phyloP scores from a whole-genome alignment of 2,888 invertebrate species.

The Xanthorhoe designata region DNA sequence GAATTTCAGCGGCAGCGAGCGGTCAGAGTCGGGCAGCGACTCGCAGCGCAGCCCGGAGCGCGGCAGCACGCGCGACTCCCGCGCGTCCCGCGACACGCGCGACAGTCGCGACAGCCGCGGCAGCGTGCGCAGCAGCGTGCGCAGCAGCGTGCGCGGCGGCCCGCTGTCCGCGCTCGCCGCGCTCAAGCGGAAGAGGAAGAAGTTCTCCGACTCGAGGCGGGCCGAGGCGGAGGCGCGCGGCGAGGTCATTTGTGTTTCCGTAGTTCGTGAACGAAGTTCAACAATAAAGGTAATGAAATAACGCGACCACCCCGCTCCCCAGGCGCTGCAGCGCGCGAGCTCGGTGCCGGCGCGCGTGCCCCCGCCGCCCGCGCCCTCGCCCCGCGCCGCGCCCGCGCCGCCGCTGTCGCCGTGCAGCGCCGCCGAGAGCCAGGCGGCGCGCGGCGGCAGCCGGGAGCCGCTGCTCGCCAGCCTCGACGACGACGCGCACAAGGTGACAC shows the following conservation, averaged over 20 bases:
- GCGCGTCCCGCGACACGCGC: slow-evolving; percentile 52
- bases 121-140: slow-evolving; percentile 48
- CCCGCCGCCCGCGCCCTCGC: slow-evolving; percentile 47
- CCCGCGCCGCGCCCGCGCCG: slow-evolving; percentile 45
- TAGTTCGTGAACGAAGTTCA: neutral
- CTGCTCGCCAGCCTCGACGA: slow-evolving; percentile 86
- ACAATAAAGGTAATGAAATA: too few relatives aligned
- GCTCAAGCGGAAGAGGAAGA: slow-evolving; percentile 92
- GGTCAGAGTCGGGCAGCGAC: slow-evolving; percentile 89
- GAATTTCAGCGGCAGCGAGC: slow-evolving; percentile 84
- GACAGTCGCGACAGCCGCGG: slow-evolving; percentile 36
- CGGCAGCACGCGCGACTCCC: slow-evolving; percentile 44
- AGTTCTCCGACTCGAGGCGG: slow-evolving; percentile 92
- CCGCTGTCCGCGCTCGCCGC: slow-evolving; percentile 89
- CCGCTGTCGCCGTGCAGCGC: slow-evolving; percentile 52
- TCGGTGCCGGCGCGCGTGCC: slow-evolving; percentile 55
- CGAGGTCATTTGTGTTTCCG: slow-evolving; percentile 13
- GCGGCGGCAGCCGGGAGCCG: slow-evolving; percentile 87
- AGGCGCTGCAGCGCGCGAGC: slow-evolving; percentile 65
- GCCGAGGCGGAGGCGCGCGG: slow-evolving; percentile 67
- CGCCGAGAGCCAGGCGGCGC: slow-evolving; percentile 52
- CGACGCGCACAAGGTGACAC: slow-evolving; percentile 72
- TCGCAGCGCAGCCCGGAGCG: slow-evolving; percentile 88
- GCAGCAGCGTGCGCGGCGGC: slow-evolving; percentile 65
- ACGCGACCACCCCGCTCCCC: neutral